Conservation (phyloP, 2,113 vertebrate species). For the Heliornis fulica region DNA sequence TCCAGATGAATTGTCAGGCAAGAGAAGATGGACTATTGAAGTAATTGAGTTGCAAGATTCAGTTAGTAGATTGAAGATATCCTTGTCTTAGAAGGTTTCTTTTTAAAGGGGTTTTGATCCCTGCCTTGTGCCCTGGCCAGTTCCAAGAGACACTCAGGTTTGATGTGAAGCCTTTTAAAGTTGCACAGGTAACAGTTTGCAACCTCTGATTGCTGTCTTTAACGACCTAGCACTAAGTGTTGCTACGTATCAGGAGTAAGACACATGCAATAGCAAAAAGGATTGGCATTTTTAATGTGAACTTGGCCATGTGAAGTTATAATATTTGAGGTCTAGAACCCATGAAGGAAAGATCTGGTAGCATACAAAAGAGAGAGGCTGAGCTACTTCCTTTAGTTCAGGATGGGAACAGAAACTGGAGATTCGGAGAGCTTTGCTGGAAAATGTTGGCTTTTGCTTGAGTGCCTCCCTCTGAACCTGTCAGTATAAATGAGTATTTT, state of each 20-base stretch:
- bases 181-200: background rate
- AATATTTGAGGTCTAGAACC: background rate
- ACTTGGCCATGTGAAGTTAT: background rate
- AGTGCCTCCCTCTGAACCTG: conserved; percentile 36
- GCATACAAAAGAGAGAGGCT: background rate
- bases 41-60: background rate
- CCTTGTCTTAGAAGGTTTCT: background rate
- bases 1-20: background rate
- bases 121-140: background rate
- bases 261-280: background rate
- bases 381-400: background rate
- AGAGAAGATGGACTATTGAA: background rate
- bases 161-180: background rate
- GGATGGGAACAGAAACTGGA: background rate
- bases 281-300: background rate
- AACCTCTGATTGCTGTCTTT: background rate
- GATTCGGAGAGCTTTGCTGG: background rate
- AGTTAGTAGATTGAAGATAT: background rate
- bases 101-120: background rate
- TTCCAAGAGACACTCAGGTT: background rate
- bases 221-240: rapidly evolving
- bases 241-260: background rate
- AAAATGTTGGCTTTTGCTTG: conserved; percentile 48
- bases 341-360: background rate
- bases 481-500: conserved; percentile 41